Percentiles rank a stretch among this genome's conserved stretches.
Conservation (phyloP, 2,113 vertebrate genomes). For the Pangasianodon hypophthalmus region DNA sequence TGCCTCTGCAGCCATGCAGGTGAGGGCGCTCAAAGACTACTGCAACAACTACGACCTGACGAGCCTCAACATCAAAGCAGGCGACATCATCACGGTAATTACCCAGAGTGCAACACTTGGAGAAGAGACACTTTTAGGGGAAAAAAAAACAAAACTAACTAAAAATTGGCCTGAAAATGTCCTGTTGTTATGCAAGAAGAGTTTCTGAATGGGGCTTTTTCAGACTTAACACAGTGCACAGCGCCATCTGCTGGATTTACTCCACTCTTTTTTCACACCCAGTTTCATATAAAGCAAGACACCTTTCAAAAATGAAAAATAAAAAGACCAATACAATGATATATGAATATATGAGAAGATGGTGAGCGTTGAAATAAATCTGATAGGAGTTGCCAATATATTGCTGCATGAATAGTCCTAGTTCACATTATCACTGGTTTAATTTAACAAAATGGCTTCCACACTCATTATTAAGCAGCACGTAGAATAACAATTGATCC, state of each 20-base stretch:
- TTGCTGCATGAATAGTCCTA: neutral
- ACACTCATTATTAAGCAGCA: neutral
- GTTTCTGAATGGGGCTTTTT: neutral
- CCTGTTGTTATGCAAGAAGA: neutral
- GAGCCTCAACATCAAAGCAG: constrained; percentile 95
- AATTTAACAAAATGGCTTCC: neutral
- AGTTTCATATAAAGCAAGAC: neutral
- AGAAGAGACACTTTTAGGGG: neutral
- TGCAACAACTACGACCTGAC: constrained; percentile 99
- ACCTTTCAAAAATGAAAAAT: neutral
- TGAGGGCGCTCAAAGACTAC: constrained; percentile 92
- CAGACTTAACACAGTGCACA: neutral
- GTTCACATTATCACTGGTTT: neutral
- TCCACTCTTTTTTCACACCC: neutral
- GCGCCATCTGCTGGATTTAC: constrained; percentile 22
- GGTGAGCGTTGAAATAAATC: neutral
- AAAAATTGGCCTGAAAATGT: neutral
- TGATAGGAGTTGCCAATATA: neutral
- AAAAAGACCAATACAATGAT: neutral
- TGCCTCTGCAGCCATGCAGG: constrained; percentile 93
- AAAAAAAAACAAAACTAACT: neutral
- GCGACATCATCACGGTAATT: constrained; percentile 94
- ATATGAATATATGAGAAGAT: neutral
- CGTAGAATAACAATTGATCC: neutral
- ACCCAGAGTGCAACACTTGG: neutral